Evolutionary conservation across 1,140 invertebrate species (phyloP).

Genomic region (Leptinotarsa undecemlineata): DNA sequence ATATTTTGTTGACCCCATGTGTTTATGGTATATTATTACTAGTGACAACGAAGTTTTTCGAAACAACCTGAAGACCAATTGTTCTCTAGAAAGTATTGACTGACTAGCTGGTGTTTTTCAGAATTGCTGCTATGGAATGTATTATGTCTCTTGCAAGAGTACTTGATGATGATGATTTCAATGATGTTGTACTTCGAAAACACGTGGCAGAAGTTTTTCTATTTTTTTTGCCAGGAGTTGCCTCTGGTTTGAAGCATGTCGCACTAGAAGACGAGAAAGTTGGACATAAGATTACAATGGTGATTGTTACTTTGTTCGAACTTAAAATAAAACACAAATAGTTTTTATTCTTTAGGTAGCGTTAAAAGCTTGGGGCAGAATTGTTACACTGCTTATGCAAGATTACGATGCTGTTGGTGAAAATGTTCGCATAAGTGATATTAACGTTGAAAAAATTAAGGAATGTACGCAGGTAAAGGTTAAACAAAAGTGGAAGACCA

Average conservation of each 20-base stretch:
- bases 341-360: conserved; percentile 51
- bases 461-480: neutral
- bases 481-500: conserved; percentile 38
- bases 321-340: neutral
- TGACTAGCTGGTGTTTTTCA: conserved; percentile 14
- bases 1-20: too few species aligned
- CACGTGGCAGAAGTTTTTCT: conserved; percentile 63
- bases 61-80: too few species aligned
- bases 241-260: conserved; percentile 61
- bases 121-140: conserved; percentile 59
- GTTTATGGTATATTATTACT: too few species aligned
- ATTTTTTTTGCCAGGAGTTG: conserved; percentile 67
- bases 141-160: conserved; percentile 63
- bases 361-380: conserved; percentile 58
- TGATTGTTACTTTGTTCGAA: conserved; percentile 45
- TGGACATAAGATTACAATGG: conserved; percentile 64
- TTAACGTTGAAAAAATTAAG: conserved; percentile 15
- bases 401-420: conserved; percentile 46
- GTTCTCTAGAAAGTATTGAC: too few species aligned
- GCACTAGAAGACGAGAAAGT: conserved; percentile 61
- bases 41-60: neutral
- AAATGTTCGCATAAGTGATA: neutral
- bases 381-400: conserved; percentile 58
- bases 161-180: conserved; percentile 55
- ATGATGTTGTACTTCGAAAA: conserved; percentile 55